Conservation (phyloP, 2,113 vertebrate genomes). For the Diphyllodes magnificus region DNA sequence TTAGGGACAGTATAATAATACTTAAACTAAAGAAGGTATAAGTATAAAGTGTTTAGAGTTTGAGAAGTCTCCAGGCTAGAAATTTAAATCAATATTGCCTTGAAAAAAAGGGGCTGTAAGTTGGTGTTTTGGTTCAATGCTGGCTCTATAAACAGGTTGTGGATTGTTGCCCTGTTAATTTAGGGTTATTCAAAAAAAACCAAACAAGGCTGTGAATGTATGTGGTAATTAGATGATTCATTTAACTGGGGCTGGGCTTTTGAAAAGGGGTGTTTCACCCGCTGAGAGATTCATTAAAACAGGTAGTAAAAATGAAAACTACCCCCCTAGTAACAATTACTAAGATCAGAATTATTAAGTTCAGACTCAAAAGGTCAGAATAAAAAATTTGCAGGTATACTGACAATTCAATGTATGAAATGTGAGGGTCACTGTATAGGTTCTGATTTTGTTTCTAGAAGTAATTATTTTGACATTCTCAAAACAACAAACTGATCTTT, state of each 20-base stretch:
- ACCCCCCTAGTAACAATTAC: not conserved
- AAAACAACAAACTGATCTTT: not conserved
- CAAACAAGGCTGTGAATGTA: not conserved
- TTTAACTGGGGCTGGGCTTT: not conserved
- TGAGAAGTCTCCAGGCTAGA: not conserved
- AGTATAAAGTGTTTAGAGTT: not conserved
- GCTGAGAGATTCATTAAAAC: not conserved
- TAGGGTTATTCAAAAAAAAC: not conserved
- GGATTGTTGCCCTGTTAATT: not conserved
- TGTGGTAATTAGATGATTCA: not conserved
- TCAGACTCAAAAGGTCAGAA: not conserved
- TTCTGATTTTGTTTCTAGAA: not conserved
- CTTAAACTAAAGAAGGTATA: not conserved
- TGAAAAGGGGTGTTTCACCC: not conserved
- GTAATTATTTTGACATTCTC: not conserved
- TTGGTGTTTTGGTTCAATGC: not conserved
- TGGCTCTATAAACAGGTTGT: not conserved
- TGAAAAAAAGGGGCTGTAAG: not conserved
- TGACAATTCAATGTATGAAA: not conserved
- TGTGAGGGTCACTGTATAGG: not conserved
- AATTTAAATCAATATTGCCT: not conserved
- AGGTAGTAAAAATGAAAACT: not conserved
- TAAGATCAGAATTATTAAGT: not conserved
- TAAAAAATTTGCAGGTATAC: not conserved
- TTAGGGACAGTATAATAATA: not conserved